A percentile compares a stretch with the other conserved stretches of the same genome.
Conservation (phyloP, 2,797 vertebrate genomes). For the Columba guinea region DNA sequence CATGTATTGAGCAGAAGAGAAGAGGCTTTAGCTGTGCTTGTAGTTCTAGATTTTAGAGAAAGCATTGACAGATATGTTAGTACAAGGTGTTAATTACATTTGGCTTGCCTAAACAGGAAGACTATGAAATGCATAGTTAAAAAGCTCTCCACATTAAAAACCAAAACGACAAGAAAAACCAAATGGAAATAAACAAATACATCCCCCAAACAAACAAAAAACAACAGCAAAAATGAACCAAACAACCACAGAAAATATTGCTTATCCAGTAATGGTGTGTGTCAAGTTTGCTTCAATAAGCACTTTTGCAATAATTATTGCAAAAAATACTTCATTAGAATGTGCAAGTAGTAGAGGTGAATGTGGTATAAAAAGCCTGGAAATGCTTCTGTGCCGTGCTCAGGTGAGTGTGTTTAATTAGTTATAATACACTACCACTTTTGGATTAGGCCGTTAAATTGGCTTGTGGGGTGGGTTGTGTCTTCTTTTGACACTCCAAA, state of each 20-base stretch:
- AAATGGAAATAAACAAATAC: too few relatives aligned
- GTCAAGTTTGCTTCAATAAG: background rate
- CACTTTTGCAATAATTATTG: background rate
- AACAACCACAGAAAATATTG: background rate
- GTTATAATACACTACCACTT: background rate
- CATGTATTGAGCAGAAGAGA: background rate
- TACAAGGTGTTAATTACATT: constrained; percentile 22
- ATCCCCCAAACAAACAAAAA: too few relatives aligned
- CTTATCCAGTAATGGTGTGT: background rate
- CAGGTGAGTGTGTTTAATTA: background rate
- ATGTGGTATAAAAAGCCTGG: background rate
- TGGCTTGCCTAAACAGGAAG: background rate
- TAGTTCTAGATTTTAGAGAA: constrained; percentile 10
- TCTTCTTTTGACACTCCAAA: background rate
- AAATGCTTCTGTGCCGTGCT: background rate
- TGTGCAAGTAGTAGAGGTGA: background rate
- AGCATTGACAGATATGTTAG: background rate
- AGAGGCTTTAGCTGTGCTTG: background rate
- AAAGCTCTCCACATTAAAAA: background rate
- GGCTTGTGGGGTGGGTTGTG: background rate
- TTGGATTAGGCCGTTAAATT: background rate
- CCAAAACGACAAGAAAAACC: too few relatives aligned
- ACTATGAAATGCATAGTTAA: background rate
- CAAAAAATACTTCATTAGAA: background rate
- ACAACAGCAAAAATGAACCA: too few relatives aligned